Percentiles rank a stretch among this genome's conserved stretches.
Conservation (phyloP, 2,888 invertebrate genomes). For the Leucophenga maculata region DNA sequence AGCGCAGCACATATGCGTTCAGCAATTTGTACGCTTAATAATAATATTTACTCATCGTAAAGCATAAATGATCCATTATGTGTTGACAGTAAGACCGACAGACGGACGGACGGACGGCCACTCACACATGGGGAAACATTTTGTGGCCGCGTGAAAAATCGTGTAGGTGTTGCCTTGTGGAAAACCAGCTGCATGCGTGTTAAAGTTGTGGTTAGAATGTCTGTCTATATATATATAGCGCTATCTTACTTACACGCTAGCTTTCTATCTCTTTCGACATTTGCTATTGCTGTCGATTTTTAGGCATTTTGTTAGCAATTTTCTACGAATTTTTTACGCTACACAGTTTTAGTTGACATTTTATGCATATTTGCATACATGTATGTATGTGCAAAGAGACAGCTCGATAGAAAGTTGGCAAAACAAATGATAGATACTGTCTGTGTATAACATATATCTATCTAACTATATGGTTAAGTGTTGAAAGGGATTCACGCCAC, state of each 20-base stretch:
- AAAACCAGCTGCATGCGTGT: not conserved
- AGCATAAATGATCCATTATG: slow-evolving; percentile 52
- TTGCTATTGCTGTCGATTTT: not conserved
- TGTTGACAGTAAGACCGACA: slow-evolving; percentile 32
- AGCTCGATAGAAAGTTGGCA: too few species aligned
- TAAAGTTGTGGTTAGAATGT: not conserved
- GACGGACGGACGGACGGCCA: too few species aligned
- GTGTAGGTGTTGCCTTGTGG: too few species aligned
- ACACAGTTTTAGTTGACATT: slow-evolving; percentile 13
- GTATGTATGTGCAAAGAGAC: not conserved
- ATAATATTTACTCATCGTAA: slow-evolving; percentile 53
- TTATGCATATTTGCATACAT: slow-evolving; percentile 8
- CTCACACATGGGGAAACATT: too few species aligned
- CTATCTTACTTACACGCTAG: not conserved
- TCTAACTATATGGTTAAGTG: too few species aligned
- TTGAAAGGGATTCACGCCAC: not conserved
- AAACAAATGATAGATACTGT: too few species aligned
- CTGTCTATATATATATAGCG: too few species aligned
- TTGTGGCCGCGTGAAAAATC: too few species aligned
- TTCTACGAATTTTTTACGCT: slow-evolving; percentile 12
- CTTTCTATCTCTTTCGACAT: not conserved
- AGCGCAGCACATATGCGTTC: too few species aligned
- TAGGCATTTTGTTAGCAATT: slow-evolving; percentile 5
- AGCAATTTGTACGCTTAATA: slow-evolving; percentile 40
- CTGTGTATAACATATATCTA: too few species aligned